Percentiles rank a stretch among this genome's conserved stretches.
Evolutionary conservation across 1,140 invertebrate genomes (phyloP).

Genomic region (Pinna nobilis): DNA sequence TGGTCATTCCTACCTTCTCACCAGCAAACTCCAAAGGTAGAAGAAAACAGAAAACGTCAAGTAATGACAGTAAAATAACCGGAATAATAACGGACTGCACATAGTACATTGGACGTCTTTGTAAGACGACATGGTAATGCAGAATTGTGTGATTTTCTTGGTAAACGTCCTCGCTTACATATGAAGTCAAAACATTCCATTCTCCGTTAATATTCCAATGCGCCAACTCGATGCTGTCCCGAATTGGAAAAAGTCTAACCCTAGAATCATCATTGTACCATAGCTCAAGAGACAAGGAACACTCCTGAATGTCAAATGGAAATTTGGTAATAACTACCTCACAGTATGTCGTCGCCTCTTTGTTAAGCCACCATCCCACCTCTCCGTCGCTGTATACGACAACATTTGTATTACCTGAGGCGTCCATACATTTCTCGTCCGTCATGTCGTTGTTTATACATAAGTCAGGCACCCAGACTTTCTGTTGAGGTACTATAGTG

Average conservation of each 20-base stretch:
- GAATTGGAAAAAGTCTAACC: not conserved
- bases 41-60: constrained; percentile 38
- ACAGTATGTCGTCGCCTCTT: not conserved
- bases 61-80: constrained; percentile 30
- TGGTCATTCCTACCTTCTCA: constrained; percentile 39
- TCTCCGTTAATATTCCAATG: constrained; percentile 7
- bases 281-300: constrained; percentile 16
- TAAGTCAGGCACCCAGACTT: constrained; percentile 20
- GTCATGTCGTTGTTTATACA: constrained; percentile 14
- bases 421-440: constrained; percentile 11
- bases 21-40: constrained; percentile 44
- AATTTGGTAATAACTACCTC: constrained; percentile 17
- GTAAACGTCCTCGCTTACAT: not conserved
- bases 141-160: constrained; percentile 13
- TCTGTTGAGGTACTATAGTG: constrained; percentile 2
- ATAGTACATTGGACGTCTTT: constrained; percentile 37
- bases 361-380: not conserved
- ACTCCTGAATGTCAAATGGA: constrained; percentile 29
- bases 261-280: constrained; percentile 21
- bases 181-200: constrained; percentile 18
- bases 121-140: constrained; percentile 14
- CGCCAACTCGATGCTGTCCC: not conserved
- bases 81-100: constrained; percentile 36
- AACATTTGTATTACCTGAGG: not conserved
- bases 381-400: constrained; percentile 1